Percentiles rank a stretch among this genome's conserved stretches.
phyloP scores from a whole-genome alignment of 2,113 vertebrate genomes.

The Chiloscyllium plagiosum region DNA sequence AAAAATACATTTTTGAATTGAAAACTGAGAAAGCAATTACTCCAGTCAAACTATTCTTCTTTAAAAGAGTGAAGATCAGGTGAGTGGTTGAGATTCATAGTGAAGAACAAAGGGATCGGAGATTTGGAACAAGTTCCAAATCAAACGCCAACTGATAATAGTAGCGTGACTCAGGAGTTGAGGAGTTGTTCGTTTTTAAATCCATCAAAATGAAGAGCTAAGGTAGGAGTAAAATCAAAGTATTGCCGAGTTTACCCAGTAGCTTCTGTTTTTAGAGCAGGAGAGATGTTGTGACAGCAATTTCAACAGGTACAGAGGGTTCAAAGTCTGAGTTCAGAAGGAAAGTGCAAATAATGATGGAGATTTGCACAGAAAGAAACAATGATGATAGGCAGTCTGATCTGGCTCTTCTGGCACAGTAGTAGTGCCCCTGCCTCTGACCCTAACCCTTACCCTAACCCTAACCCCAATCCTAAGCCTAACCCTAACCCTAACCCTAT shows the following conservation, averaged over 20 bases:
- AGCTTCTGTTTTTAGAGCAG: too few relatives aligned
- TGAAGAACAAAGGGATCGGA: too few relatives aligned
- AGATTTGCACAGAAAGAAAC: background rate
- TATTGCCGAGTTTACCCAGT: background rate
- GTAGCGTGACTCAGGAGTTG: background rate
- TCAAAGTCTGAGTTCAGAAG: background rate
- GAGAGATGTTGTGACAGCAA: background rate
- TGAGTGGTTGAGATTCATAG: background rate
- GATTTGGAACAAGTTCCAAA: background rate
- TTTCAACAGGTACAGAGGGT: background rate
- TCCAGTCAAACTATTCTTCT: background rate
- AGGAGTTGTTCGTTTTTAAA: background rate
- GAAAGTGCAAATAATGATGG: background rate
- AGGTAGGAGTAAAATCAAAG: too few relatives aligned
- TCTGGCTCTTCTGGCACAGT: too few relatives aligned
- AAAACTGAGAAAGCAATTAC: background rate
- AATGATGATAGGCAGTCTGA: too few relatives aligned
- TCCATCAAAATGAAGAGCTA: background rate
- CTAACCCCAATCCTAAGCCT: too few relatives aligned
- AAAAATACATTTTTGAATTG: background rate
- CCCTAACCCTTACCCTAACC: too few relatives aligned
- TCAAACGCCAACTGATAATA: background rate
- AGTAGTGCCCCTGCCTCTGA: too few relatives aligned
- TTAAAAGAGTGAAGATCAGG: background rate
- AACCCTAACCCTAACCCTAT: too few relatives aligned